These are phyloP conservation scores for Vimba vimba DNA, from an alignment of 2,113 vertebrate species.

Conservation along the genomic window DNA sequence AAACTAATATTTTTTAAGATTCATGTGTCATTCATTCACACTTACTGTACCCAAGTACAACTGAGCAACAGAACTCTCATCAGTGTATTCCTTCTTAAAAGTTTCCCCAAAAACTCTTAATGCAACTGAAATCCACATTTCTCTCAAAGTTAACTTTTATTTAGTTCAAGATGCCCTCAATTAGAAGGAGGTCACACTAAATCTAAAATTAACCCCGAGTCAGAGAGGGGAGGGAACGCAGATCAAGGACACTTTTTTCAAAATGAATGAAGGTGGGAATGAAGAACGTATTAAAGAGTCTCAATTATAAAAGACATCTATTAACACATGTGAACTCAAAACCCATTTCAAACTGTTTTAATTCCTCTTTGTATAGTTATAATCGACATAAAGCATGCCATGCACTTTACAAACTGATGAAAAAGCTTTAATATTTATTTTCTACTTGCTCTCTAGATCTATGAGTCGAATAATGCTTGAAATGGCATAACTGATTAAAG, in stretches of 20 bases:
- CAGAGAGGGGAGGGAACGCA: slow-evolving; percentile 55
- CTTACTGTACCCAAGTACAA: not conserved
- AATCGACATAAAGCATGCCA: not conserved
- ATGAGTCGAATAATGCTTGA: not conserved
- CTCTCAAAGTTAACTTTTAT: slow-evolving; percentile 67
- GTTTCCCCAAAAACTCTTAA: not conserved
- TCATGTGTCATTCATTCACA: no score
- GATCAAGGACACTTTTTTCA: slow-evolving; percentile 71
- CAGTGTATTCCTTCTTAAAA: not conserved
- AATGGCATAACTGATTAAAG: not conserved
- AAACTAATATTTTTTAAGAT: not conserved
- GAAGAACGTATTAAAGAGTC: slow-evolving; percentile 59
- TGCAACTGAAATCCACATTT: slow-evolving; percentile 55
- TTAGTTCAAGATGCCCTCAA: slow-evolving; percentile 75
- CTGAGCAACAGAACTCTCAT: not conserved
- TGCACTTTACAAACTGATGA: not conserved
- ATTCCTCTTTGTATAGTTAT: not conserved
- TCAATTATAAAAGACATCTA: slow-evolving; percentile 59
- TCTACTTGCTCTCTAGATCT: not conserved
- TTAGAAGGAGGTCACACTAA: slow-evolving; percentile 75
- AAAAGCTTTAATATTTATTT: no score
- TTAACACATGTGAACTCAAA: slow-evolving; percentile 19
- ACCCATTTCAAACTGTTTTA: not conserved
- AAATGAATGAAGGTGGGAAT: slow-evolving; percentile 69
- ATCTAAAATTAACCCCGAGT: slow-evolving; percentile 71